phyloP scores from a whole-genome alignment of 1,140 invertebrate species.

The Coelopa frigida region DNA sequence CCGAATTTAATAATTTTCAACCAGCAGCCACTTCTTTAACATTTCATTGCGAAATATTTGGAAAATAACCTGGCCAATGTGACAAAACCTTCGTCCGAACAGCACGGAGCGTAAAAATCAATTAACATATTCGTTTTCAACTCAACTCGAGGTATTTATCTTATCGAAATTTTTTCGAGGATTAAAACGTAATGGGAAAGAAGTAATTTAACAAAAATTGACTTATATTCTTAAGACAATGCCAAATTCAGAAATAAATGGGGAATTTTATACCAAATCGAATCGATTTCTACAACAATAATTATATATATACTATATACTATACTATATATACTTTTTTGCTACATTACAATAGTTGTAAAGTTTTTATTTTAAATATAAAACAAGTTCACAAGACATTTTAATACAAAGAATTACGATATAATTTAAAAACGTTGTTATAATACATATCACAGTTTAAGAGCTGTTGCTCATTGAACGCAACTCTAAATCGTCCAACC shows the following conservation, averaged over 20 bases:
- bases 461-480: background rate
- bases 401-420: background rate
- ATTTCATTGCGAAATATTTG: background rate
- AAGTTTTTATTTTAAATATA: background rate
- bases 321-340: background rate
- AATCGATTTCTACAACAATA: too few relatives aligned
- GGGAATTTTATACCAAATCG: too few relatives aligned
- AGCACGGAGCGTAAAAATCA: too few relatives aligned
- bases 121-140: too few relatives aligned
- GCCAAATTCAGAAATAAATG: too few relatives aligned
- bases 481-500: conserved; percentile 2
- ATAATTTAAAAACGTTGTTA: background rate
- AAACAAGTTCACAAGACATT: conserved; percentile 1
- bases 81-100: too few relatives aligned
- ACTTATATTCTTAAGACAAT: too few relatives aligned
- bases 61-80: background rate
- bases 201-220: too few relatives aligned
- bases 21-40: background rate
- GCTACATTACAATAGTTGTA: background rate
- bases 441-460: background rate
- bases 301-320: background rate
- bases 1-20: background rate
- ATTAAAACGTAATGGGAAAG: too few relatives aligned
- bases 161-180: too few relatives aligned
- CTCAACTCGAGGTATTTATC: too few relatives aligned